Evolutionary conservation across 2,113 vertebrate species (phyloP).

Genomic region (Pleuronectes platessa): DNA sequence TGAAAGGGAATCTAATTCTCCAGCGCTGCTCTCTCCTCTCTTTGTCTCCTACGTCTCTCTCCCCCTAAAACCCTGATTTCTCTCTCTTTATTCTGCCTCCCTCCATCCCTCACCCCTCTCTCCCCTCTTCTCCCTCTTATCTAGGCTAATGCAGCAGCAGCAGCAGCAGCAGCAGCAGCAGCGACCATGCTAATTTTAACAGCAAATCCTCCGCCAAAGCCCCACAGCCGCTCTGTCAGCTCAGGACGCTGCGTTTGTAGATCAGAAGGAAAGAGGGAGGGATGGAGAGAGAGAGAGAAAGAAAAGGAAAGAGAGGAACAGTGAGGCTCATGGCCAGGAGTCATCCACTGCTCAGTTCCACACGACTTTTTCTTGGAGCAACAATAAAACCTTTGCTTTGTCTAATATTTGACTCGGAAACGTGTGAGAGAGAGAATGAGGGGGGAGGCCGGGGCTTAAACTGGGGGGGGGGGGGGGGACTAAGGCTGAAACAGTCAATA

Average conservation of each 20-base stretch:
- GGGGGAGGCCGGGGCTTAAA: conserved; percentile 8
- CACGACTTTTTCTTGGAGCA: conserved; percentile 49
- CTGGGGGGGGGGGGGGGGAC: neutral
- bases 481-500: conserved; percentile 1
- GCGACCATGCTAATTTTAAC: conserved; percentile 78
- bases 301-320: neutral
- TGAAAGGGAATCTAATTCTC: conserved; percentile 40
- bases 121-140: conserved; percentile 65
- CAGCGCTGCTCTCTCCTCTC: neutral
- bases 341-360: conserved; percentile 27
- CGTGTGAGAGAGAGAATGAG: conserved; percentile 31
- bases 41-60: conserved; percentile 42
- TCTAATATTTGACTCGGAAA: conserved; percentile 53
- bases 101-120: conserved; percentile 25
- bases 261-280: conserved; percentile 16
- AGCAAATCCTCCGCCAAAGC: conserved; percentile 74
- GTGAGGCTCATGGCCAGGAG: no score
- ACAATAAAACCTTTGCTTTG: conserved; percentile 61
- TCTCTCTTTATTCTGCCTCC: conserved; percentile 47
- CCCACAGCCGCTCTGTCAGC: conserved; percentile 57
- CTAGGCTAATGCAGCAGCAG: conserved; percentile 79
- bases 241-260: conserved; percentile 43
- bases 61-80: conserved; percentile 55
- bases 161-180: conserved; percentile 65
- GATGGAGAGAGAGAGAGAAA: neutral